Base-by-base conservation (phyloP, 2,888 invertebrate species). In the Acleris holmiana region DNA sequence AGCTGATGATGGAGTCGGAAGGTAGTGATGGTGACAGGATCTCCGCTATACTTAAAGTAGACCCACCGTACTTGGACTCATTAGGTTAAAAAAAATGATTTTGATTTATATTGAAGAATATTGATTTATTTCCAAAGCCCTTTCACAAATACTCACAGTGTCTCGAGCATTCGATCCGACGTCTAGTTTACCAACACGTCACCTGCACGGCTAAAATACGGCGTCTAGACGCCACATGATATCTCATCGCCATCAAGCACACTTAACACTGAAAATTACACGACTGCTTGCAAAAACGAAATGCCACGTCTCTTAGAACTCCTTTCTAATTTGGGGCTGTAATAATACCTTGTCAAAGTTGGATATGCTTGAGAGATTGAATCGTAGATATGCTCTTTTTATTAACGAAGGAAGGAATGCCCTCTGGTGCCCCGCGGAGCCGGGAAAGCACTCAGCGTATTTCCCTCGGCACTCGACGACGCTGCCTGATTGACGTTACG, bases 361-460 rank as follows among this genome's bases (percentile, higher is more conserved):
- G 35, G 13, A 35, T 35, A 4, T 35, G 35, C 4, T 35, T 35
- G 35, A 35, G 35, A 35, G 35, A 35, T 35, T 35, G 35, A 35
- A 35, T 13, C 2, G 35, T 35, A 35, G 35, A 35, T 35, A 35
- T 35, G 35, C 35, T 35, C 13, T 35, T 35, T 35, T 35, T 35
- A 13, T 35, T 35, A 35, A 35, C 35, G 35, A 35, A 35, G 35
- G 35, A 13, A 46, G 35, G 35, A 21, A 18, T 19, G 40, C 40
- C 40, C 35, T 19, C 35, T 19, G 53, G 15, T 54, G 21, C 21
- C 13, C 48, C 17, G 41, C 8, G 47, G 47, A 58, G 51, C 49
- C 41, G 47, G 47, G 35, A 47, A 73, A 77, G 77, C 80, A 79
- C 80, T 80, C 74, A 73, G 71, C 66, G 74, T 75, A 80, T 80